Base-by-base conservation (phyloP, 2,888 invertebrate genomes). In the Mythimna pallens region DNA sequence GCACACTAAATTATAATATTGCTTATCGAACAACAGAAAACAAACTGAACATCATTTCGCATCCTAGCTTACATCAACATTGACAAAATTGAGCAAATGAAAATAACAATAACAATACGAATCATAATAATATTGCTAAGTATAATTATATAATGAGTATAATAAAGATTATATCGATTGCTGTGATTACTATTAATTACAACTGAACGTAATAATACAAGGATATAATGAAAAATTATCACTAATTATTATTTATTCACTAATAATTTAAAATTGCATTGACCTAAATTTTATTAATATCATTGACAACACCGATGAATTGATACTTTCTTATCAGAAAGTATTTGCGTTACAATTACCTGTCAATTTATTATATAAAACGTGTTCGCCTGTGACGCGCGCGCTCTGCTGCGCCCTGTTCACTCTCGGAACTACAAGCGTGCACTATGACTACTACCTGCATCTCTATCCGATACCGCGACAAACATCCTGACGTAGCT, bases 1-100 rank as follows among this genome's bases (percentile, higher is more conserved):
- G 62, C 82, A 85, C 81, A 82, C 76, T 77, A 83, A 83, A 81
- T 73, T 80, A 82, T 70, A 77, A 78, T 88, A 86, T 86, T 87
- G 82, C 87, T 90, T 87, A 83, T 82, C 78, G 78, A 84, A 84
- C 88, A 92, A 93, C 90, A 92, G 71, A 81, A 92, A 93, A 93
- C 90, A 90, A 93, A 93, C 85, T 89, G 89, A 92, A 90, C 81
- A 88, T 88, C 87, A 92, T 90, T 88, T 91, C 89, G 89, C 93
- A 92, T 89, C 92, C 92, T 95, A 94, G 89, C 94, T 94, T 94
- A 95, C 89, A 89, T 91, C 86, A 94, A 94, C 91, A 94, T 93
- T 93, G 91, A 94, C 91, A 94, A 92, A 94, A 95, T 96, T 96
- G 96, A 96, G 96, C 96, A 96, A 96, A 96, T 95, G 86, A 96